Evolutionary conservation across 2,888 invertebrate species (phyloP).

Genomic region (Andrena bicolor): DNA sequence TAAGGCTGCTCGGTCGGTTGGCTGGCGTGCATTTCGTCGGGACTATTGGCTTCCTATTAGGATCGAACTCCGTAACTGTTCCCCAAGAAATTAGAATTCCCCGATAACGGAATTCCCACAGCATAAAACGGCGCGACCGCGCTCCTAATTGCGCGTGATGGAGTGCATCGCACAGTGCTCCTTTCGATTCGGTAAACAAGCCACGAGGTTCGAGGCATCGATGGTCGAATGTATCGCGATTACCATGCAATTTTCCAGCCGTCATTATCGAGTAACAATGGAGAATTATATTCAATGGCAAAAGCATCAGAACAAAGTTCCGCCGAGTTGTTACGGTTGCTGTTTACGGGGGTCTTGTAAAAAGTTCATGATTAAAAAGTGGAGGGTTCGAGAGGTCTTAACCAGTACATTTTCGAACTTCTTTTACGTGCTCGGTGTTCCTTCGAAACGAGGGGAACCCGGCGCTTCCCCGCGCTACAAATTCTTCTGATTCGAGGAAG

Average conservation of each 20-base stretch:
- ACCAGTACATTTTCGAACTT: slow-evolving; percentile 40
- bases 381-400: slow-evolving; percentile 9
- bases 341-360: slow-evolving; percentile 12
- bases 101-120: slow-evolving; percentile 18
- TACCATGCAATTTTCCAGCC: background rate
- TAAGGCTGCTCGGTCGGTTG: slow-evolving; percentile 39
- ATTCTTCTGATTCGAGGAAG: slow-evolving; percentile 41
- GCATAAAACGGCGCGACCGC: slow-evolving; percentile 17
- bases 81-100: slow-evolving; percentile 61
- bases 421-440: slow-evolving; percentile 39
- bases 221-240: background rate
- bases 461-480: slow-evolving; percentile 30
- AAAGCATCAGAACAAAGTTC: background rate
- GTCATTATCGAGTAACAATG: background rate
- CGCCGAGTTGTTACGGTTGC: slow-evolving; percentile 27
- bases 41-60: slow-evolving; percentile 74
- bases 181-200: background rate
- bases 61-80: slow-evolving; percentile 59
- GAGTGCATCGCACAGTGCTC: background rate
- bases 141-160: slow-evolving; percentile 36
- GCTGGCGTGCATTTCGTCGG: slow-evolving; percentile 63
- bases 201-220: background rate
- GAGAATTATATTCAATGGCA: slow-evolving; percentile 12
- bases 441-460: slow-evolving; percentile 29
- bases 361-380: slow-evolving; percentile 58